phyloP scores from a whole-genome alignment of 2,797 vertebrate species.

The Enteromius viviparus region DNA sequence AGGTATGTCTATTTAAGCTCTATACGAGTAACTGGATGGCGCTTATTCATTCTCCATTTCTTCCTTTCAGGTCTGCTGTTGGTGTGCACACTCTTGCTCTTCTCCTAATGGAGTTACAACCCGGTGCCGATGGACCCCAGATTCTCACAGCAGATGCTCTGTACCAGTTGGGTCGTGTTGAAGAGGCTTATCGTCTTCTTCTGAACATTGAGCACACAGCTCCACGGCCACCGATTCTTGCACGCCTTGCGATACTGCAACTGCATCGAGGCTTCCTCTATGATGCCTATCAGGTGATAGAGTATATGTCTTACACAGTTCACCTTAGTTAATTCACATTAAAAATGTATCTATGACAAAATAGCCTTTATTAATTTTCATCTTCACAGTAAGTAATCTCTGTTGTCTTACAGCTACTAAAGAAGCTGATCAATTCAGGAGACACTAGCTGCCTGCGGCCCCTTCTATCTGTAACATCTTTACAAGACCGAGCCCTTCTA shows the following conservation, averaged over 20 bases:
- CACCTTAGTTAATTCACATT: neutral
- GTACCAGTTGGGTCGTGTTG: slow-evolving; percentile 83
- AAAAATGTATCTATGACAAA: neutral
- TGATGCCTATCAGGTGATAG: slow-evolving; percentile 87
- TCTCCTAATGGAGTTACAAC: slow-evolving; percentile 86
- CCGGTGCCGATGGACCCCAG: slow-evolving; percentile 73
- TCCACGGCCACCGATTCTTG: slow-evolving; percentile 81
- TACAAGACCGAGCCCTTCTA: slow-evolving; percentile 81
- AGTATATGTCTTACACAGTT: neutral
- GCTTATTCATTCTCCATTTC: neutral
- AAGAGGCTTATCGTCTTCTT: slow-evolving; percentile 88
- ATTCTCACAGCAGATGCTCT: slow-evolving; percentile 90
- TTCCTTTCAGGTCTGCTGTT: slow-evolving; percentile 74
- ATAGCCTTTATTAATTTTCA: neutral
- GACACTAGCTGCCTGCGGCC: slow-evolving; percentile 87
- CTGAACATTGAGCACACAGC: slow-evolving; percentile 75
- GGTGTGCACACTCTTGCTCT: slow-evolving; percentile 86
- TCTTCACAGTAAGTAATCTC: neutral
- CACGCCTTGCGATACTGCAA: slow-evolving; percentile 87
- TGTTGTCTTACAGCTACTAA: slow-evolving; percentile 79
- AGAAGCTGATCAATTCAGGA: slow-evolving; percentile 85
- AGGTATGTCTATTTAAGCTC: neutral
- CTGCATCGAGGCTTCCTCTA: slow-evolving; percentile 87
- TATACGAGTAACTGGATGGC: neutral
- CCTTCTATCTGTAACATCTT: slow-evolving; percentile 81